phyloP scores from a whole-genome alignment of 2,113 vertebrate genomes.

The Hemiscyllium ocellatum region DNA sequence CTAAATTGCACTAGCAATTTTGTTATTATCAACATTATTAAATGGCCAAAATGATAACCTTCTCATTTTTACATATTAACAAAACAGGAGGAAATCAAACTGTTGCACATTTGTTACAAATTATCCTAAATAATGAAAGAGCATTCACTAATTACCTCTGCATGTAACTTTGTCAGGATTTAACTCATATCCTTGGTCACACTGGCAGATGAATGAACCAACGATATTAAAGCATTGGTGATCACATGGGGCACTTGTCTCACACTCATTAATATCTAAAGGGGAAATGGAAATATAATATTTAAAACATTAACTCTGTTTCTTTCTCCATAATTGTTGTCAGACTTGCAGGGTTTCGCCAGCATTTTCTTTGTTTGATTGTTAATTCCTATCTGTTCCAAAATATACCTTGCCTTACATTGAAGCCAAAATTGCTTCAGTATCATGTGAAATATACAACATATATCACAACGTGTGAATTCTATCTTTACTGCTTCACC shows the following conservation, averaged over 20 bases:
- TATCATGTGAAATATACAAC: no score
- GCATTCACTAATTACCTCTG: constrained; percentile 62
- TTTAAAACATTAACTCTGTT: no score
- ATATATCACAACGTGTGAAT: no score
- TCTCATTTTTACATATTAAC: not conserved
- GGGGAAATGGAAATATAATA: constrained; percentile 50
- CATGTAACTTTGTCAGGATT: constrained; percentile 77
- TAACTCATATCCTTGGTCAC: constrained; percentile 83
- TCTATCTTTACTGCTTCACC: no score
- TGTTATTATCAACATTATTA: not conserved
- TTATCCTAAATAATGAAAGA: not conserved
- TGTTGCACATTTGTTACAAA: not conserved
- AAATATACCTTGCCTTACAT: no score
- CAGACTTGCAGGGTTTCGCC: no score
- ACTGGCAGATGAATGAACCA: constrained; percentile 87
- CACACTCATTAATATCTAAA: constrained; percentile 84
- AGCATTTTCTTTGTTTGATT: no score
- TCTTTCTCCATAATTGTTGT: no score
- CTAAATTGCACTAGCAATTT: not conserved
- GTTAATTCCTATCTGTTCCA: no score
- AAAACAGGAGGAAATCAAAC: not conserved
- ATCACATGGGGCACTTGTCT: constrained; percentile 76
- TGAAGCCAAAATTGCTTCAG: no score
- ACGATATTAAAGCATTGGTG: constrained; percentile 88
- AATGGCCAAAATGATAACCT: not conserved